Percentiles rank a stretch among this genome's conserved stretches.
These are phyloP conservation scores for Acrobasis consociella DNA, from an alignment of 2,888 invertebrate genomes.

Conservation along the genomic window DNA sequence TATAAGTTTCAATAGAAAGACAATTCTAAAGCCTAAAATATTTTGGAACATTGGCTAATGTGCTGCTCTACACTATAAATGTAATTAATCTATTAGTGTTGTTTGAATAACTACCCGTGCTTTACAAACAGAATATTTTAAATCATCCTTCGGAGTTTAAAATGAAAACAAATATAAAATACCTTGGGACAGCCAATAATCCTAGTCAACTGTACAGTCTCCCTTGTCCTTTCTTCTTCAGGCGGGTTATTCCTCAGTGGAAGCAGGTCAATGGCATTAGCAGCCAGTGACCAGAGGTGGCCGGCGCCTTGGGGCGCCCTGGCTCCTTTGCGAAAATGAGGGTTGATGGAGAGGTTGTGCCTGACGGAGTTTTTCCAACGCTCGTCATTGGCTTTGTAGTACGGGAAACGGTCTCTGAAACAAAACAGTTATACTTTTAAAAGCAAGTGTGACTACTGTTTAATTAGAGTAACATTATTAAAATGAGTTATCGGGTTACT, in stretches of 20 bases:
- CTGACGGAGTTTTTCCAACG: conserved; percentile 96
- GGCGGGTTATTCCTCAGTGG: conserved; percentile 55
- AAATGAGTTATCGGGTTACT: no score
- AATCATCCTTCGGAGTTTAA: no score
- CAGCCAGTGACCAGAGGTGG: conserved; percentile 94
- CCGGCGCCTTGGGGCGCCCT: conserved; percentile 94
- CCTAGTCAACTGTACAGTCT: conserved; percentile 38
- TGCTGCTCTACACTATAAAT: no score
- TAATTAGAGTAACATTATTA: no score
- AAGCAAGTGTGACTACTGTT: neutral
- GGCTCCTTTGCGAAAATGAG: conserved; percentile 93
- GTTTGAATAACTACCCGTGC: no score
- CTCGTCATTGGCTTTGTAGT: conserved; percentile 94
- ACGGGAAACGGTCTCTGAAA: conserved; percentile 92
- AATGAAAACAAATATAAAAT: neutral
- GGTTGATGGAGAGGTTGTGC: conserved; percentile 95
- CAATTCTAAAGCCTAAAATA: no score
- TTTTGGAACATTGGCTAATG: no score
- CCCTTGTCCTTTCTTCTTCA: conserved; percentile 49
- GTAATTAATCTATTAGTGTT: no score
- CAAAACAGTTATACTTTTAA: conserved; percentile 7
- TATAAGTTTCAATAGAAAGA: no score
- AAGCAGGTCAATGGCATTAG: conserved; percentile 73
- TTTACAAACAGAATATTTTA: no score
- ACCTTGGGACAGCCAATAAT: conserved; percentile 72